These are phyloP conservation scores for Antheraea assamensis DNA, from an alignment of 2,888 invertebrate species.

Conservation along the genomic window DNA sequence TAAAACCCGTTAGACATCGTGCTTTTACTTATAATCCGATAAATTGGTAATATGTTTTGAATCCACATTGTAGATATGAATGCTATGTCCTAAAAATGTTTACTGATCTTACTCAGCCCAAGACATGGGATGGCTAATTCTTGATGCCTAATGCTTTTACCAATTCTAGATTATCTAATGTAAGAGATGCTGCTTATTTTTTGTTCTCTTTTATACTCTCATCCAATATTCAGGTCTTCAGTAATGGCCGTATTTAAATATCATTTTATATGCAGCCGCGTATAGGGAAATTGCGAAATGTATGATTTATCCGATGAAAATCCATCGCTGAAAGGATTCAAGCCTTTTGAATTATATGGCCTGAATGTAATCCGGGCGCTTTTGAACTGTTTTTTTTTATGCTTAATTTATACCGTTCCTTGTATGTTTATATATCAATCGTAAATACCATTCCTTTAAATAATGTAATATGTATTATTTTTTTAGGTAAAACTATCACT, in stretches of 20 bases:
- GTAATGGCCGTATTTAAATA: slow-evolving; percentile 18
- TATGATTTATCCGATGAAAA: slow-evolving; percentile 15
- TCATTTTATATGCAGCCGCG: slow-evolving; percentile 14
- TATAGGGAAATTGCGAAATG: slow-evolving; percentile 16
- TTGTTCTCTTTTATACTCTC: background rate
- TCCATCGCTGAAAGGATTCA: slow-evolving; percentile 16
- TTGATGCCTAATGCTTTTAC: too few species aligned
- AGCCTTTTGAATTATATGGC: slow-evolving; percentile 14
- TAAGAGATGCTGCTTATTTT: too few species aligned
- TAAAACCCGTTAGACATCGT: too few species aligned
- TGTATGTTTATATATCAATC: background rate
- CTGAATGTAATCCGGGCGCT: slow-evolving; percentile 8
- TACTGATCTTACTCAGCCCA: too few species aligned
- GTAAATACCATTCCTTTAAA: background rate
- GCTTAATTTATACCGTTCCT: background rate
- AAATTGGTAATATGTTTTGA: too few species aligned
- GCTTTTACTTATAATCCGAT: too few species aligned
- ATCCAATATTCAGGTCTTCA: slow-evolving; percentile 13
- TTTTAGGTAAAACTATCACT: too few species aligned
- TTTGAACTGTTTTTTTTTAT: background rate
- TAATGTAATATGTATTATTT: background rate
- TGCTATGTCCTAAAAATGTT: too few species aligned
- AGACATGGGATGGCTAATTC: too few species aligned
- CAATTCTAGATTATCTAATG: too few species aligned
- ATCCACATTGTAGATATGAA: too few species aligned